These are phyloP conservation scores for Eidolon dupreanum DNA, from an alignment of 2,797 vertebrate genomes.

Conservation along the genomic window DNA sequence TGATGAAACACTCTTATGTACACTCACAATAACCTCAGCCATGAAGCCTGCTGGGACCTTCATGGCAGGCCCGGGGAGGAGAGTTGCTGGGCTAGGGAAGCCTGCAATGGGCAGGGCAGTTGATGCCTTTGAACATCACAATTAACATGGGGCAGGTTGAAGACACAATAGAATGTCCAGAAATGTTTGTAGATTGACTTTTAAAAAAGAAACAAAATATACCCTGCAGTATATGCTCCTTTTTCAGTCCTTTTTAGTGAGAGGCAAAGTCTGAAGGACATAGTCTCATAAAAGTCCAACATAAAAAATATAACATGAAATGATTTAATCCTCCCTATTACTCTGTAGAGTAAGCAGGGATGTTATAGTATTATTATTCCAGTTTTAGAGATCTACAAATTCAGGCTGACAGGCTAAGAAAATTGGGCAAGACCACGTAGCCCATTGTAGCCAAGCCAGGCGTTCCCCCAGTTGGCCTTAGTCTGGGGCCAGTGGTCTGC, in stretches of 20 bases:
- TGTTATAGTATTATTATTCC: neutral
- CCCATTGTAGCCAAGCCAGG: neutral
- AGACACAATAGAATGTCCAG: neutral
- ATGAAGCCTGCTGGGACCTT: neutral
- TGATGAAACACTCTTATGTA: neutral
- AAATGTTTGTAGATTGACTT: neutral
- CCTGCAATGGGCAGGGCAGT: neutral
- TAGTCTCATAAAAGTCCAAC: neutral
- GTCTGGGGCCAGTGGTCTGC: neutral
- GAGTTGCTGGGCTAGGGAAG: neutral
- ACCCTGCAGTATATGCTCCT: neutral
- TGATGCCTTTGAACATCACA: neutral
- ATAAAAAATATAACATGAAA: neutral
- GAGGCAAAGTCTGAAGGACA: neutral
- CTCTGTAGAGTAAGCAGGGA: neutral
- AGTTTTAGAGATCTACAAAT: constrained; percentile 18
- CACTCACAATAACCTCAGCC: neutral
- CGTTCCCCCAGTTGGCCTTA: neutral
- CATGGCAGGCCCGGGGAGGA: neutral
- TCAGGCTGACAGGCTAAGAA: neutral
- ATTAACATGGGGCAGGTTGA: neutral
- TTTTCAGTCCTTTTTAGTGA: neutral
- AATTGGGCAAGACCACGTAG: neutral
- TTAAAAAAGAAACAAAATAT: neutral
- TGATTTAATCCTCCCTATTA: neutral